Evolutionary conservation across 2,797 vertebrate genomes (phyloP).

Genomic region (Linurgus olivaceus): DNA sequence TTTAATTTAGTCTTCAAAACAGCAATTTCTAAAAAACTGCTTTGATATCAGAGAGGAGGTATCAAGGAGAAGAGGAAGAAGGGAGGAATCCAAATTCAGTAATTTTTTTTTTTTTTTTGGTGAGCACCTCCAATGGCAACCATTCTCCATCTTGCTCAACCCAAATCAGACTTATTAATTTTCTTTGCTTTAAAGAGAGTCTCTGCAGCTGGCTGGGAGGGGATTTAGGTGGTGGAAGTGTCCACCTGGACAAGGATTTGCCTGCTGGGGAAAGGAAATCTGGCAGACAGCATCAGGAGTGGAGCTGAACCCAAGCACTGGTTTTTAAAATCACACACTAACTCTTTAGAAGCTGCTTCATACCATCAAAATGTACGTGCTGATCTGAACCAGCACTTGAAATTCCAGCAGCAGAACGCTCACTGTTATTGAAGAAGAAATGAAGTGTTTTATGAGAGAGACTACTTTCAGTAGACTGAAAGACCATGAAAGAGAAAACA

Average conservation of each 20-base stretch:
- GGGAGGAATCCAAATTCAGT: neutral
- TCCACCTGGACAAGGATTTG: neutral
- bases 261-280: neutral
- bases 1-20: neutral
- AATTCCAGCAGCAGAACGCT: neutral
- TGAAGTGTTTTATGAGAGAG: neutral
- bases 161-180: neutral
- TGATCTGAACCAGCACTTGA: neutral
- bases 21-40: neutral
- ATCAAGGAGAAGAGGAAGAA: neutral
- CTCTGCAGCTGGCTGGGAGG: neutral
- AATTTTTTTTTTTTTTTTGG: neutral
- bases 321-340: neutral
- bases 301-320: neutral
- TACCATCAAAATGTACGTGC: neutral
- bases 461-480: neutral
- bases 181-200: neutral
- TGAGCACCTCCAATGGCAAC: neutral
- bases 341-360: neutral
- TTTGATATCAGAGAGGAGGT: neutral
- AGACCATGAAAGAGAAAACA: neutral
- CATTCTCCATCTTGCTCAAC: neutral
- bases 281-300: accelerated
- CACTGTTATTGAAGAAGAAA: neutral
- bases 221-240: neutral